A percentile compares a stretch with the other conserved stretches of the same genome.
Conservation (phyloP, 1,140 invertebrate genomes). For the Cherax quadricarinatus region DNA sequence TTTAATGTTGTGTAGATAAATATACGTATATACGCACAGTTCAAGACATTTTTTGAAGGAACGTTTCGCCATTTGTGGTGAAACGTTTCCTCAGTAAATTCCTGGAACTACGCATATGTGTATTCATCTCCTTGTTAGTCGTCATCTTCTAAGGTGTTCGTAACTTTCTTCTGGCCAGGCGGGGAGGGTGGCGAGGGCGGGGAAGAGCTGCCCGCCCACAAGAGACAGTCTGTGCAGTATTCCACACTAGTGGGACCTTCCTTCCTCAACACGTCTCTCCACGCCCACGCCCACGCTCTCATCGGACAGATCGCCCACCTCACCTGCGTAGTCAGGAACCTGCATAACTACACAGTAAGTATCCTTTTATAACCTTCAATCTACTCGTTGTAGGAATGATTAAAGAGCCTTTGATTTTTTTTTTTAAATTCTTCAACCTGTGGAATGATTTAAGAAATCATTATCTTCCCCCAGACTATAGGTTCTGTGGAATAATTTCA, state of each 20-base stretch:
- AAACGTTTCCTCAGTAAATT: too few relatives aligned
- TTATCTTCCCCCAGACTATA: too few relatives aligned
- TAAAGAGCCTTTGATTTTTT: too few relatives aligned
- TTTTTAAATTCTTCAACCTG: too few relatives aligned
- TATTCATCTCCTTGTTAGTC: too few relatives aligned
- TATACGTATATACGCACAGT: too few relatives aligned
- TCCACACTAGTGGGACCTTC: slow-evolving; percentile 38
- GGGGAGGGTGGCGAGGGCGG: not conserved
- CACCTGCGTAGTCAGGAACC: slow-evolving; percentile 42
- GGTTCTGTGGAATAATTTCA: too few relatives aligned
- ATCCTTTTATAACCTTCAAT: too few relatives aligned
- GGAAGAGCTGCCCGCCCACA: slow-evolving; percentile 37
- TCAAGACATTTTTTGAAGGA: not conserved
- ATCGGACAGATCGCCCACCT: slow-evolving; percentile 39
- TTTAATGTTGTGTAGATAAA: too few relatives aligned
- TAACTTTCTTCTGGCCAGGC: not conserved
- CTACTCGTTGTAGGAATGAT: too few relatives aligned
- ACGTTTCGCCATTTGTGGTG: not conserved
- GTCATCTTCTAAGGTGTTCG: not conserved
- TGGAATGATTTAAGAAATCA: too few relatives aligned
- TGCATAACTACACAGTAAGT: slow-evolving; percentile 39
- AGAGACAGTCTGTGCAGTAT: slow-evolving; percentile 40
- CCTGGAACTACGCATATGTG: too few relatives aligned
- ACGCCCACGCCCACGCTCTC: slow-evolving; percentile 37
- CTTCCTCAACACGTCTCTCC: slow-evolving; percentile 25